Percentiles rank a stretch among this genome's conserved stretches.
Conservation (phyloP, 2,888 invertebrate species). For the Acanthosepion esculentum region DNA sequence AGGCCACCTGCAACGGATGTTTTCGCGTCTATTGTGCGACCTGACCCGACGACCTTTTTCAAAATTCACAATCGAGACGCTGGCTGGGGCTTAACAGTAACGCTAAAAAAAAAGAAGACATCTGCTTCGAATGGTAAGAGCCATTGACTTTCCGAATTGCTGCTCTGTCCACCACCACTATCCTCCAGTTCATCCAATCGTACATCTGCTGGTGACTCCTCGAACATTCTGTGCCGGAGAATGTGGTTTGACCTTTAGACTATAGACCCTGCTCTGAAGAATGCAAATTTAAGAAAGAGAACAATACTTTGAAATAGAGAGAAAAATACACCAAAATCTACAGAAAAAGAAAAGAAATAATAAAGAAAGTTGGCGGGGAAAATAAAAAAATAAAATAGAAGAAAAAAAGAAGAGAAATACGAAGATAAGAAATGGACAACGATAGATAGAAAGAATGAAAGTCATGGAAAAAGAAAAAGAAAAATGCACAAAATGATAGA, state of each 20-base stretch:
- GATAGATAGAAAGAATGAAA: too few species aligned
- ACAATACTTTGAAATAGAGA: too few species aligned
- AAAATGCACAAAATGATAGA: too few species aligned
- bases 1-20: slow-evolving; percentile 16
- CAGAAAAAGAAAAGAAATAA: background rate
- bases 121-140: background rate
- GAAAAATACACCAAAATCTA: background rate
- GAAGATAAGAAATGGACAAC: background rate
- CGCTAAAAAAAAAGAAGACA: background rate
- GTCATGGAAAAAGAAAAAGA: too few species aligned
- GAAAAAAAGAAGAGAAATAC: background rate
- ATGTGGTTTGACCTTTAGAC: background rate
- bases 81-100: background rate
- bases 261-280: background rate
- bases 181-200: background rate
- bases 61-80: background rate
- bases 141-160: background rate
- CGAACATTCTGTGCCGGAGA: background rate
- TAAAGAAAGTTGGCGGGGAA: background rate
- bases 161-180: background rate
- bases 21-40: background rate
- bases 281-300: background rate
- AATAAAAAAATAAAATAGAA: background rate
- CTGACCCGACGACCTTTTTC: background rate
- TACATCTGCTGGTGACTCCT: background rate